Evolutionary conservation across 1,140 invertebrate genomes (phyloP).

Genomic region (Ruditapes philippinarum): DNA sequence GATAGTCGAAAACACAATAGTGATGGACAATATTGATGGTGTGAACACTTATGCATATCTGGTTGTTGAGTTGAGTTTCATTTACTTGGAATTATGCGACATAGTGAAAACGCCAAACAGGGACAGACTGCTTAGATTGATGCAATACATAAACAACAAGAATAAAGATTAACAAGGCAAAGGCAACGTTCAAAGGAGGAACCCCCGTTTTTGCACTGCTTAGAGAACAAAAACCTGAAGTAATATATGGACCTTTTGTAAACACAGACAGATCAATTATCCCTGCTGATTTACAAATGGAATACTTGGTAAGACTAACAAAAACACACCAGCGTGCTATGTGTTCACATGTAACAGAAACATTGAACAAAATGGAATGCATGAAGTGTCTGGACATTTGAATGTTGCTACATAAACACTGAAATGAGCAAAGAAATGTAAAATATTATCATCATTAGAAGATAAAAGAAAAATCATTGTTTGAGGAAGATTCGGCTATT

Average conservation of each 20-base stretch:
- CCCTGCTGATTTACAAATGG: too few species aligned
- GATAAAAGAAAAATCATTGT: conserved; percentile 14
- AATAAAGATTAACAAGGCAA: too few species aligned
- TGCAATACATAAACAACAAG: conserved; percentile 68
- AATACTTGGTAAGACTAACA: conserved; percentile 31
- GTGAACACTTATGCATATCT: conserved; percentile 51
- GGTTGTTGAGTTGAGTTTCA: conserved; percentile 51
- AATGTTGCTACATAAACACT: neutral
- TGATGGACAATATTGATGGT: too few species aligned
- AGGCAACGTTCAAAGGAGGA: conserved; percentile 61
- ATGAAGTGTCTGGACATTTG: neutral
- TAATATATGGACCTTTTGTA: conserved; percentile 25
- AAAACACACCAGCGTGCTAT: conserved; percentile 4
- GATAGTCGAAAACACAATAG: neutral
- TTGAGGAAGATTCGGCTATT: conserved; percentile 7
- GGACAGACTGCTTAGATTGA: conserved; percentile 36
- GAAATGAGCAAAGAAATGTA: conserved; percentile 28
- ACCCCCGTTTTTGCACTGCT: neutral
- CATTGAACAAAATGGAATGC: neutral
- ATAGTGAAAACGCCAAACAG: conserved; percentile 52
- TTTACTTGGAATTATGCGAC: conserved; percentile 51
- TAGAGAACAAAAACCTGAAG: neutral
- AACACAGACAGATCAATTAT: conserved; percentile 2
- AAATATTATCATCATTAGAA: neutral
- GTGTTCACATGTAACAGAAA: conserved; percentile 38